Evolutionary conservation across 2,113 vertebrate species (phyloP).

Genomic region (Dromaius novaehollandiae): DNA sequence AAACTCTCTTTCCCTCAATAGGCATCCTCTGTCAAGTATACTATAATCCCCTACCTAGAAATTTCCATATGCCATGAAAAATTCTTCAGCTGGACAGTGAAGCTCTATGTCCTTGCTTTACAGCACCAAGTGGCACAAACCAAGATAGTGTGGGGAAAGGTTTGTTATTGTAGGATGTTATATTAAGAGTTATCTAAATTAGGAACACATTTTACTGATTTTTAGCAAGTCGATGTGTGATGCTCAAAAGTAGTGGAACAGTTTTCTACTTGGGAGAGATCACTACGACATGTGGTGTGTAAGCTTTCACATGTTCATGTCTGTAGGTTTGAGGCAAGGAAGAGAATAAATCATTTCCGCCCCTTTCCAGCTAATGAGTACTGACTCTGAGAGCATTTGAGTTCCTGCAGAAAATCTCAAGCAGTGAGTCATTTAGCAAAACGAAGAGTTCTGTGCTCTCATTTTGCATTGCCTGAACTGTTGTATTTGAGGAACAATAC

Average conservation of each 20-base stretch:
- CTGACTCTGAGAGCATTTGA: neutral
- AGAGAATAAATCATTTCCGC: neutral
- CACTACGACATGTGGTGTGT: neutral
- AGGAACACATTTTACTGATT: neutral
- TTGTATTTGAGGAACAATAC: neutral
- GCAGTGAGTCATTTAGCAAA: neutral
- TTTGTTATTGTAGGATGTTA: neutral
- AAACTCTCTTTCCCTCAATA: neutral
- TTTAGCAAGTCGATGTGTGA: neutral
- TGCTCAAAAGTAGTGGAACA: neutral
- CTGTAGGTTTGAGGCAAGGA: neutral
- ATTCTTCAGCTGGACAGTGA: neutral
- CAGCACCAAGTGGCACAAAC: neutral
- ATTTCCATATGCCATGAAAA: neutral
- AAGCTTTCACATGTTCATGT: neutral
- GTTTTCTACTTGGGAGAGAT: neutral
- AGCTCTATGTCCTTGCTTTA: neutral
- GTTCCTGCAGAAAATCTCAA: neutral
- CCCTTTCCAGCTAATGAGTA: neutral
- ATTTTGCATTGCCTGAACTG: neutral
- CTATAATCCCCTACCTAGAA: neutral
- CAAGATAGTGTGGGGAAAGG: neutral
- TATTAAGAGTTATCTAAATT: neutral
- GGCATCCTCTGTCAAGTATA: neutral
- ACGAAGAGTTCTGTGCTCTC: neutral